These are phyloP conservation scores for Callinectes sapidus DNA, from an alignment of 2,888 invertebrate species.

Conservation along the genomic window DNA sequence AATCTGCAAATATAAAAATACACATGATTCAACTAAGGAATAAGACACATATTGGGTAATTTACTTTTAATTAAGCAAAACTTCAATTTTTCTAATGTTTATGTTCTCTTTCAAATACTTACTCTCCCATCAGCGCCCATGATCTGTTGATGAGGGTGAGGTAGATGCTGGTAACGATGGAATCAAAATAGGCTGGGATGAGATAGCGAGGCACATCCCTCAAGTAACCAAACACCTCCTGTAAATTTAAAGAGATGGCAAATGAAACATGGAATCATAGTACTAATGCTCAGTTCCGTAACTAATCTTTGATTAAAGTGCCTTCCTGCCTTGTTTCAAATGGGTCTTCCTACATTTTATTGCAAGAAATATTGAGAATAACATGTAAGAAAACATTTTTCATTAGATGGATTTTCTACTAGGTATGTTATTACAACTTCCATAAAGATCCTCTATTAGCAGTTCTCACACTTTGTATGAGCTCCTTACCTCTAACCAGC, in stretches of 20 bases:
- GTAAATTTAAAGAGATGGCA: constrained; percentile 73
- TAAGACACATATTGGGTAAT: neutral
- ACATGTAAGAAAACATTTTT: neutral
- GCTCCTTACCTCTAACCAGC: constrained; percentile 67
- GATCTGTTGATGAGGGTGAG: constrained; percentile 81
- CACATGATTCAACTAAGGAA: neutral
- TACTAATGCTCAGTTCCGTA: neutral
- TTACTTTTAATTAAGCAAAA: neutral
- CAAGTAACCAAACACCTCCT: constrained; percentile 83
- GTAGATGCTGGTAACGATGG: constrained; percentile 85
- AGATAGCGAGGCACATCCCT: constrained; percentile 90
- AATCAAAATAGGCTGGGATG: constrained; percentile 94
- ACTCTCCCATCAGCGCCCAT: constrained; percentile 84
- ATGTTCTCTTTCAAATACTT: constrained; percentile 76
- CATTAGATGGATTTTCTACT: no score
- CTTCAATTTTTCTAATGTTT: neutral
- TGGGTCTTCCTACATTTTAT: no score
- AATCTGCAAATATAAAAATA: constrained; percentile 78
- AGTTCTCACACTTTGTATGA: neutral
- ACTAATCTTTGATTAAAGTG: no score
- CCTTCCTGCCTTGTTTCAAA: no score
- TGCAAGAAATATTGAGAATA: no score
- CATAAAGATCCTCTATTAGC: neutral
- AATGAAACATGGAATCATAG: neutral
- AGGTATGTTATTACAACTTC: no score